Evolutionary conservation across 2,888 invertebrate genomes (phyloP), one percentile per base, ranked within the genome.

Genomic region (Keiferia lycopersicella): DNA sequence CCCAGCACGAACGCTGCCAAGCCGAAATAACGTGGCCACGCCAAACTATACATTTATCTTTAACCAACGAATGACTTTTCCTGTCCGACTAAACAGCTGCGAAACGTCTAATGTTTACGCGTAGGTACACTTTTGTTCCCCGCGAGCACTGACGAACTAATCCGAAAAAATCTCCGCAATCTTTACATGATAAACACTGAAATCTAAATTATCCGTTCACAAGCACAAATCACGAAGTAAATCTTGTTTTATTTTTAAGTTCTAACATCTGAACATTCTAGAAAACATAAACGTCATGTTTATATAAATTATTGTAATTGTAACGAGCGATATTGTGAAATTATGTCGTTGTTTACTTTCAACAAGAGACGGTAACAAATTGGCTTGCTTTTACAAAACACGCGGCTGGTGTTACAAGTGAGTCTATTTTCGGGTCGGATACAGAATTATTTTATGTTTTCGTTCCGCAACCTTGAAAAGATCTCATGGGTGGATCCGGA

Each of bases 1-100:
- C 82, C 91, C 81, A 86, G 75, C 67, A 69, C 70, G 76, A 71
- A 63, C 82, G 88, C 76, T 90, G 91, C 91, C 91, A 90, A 90
- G 78, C 79, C 79, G 75, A 82, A 80, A 82, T 74, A 81, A 76
- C 79, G 76, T 71, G 77, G 78, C 80, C 80, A 81, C 81, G 77
- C 77, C 73, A 78, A 75, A 80, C 80, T 81, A 80, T 80, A 84
- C 85, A 82, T 83, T 78, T 83, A 86, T 84, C 83, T 83, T 75
- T 64, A 76, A 72, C 78, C 76, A 77, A 77, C 82, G 80, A 79
- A 82, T 81, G 83, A 87, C 78, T 86, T 82, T 79, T 83, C 80
- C 81, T 80, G 78, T 82, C 80, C 71, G 71, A 73, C 69, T 66
- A 71, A 79, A 76, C 82, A 81, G 78, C 79, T 83, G 78, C 72